Conservation (phyloP, 2,888 invertebrate genomes). For the Agrotis puta region DNA sequence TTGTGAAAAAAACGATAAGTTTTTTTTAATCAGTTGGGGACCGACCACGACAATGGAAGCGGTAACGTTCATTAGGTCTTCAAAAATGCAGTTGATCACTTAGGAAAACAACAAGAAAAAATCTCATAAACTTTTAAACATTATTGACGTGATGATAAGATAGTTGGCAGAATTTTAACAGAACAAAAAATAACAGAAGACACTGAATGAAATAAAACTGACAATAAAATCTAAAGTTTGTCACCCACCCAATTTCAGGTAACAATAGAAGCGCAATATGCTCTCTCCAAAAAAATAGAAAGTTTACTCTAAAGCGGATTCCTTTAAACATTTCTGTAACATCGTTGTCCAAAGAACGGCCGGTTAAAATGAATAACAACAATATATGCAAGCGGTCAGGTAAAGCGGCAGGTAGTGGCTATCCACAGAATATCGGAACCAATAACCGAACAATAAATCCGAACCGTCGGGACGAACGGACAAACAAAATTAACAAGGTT, state of each 20-base stretch:
- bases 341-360: constrained; percentile 44
- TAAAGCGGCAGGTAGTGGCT: constrained; percentile 71
- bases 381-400: constrained; percentile 66
- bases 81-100: background rate
- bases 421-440: constrained; percentile 58
- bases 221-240: constrained; percentile 16
- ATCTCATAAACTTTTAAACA: constrained; percentile 3
- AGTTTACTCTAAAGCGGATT: constrained; percentile 43
- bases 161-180: background rate
- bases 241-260: constrained; percentile 41
- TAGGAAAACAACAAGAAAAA: background rate
- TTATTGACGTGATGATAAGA: constrained; percentile 4
- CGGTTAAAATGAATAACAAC: constrained; percentile 41
- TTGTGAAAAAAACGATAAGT: too few species aligned
- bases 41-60: background rate
- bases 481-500: constrained; percentile 59
- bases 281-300: constrained; percentile 30
- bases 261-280: constrained; percentile 45
- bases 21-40: background rate
- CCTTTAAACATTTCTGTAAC: constrained; percentile 45
- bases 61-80: background rate
- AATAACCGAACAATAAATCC: constrained; percentile 54
- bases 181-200: constrained; percentile 1
- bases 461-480: constrained; percentile 32
- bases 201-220: constrained; percentile 6